phyloP scores from a whole-genome alignment of 2,888 invertebrate genomes.

The Pseudococcus longispinus region DNA sequence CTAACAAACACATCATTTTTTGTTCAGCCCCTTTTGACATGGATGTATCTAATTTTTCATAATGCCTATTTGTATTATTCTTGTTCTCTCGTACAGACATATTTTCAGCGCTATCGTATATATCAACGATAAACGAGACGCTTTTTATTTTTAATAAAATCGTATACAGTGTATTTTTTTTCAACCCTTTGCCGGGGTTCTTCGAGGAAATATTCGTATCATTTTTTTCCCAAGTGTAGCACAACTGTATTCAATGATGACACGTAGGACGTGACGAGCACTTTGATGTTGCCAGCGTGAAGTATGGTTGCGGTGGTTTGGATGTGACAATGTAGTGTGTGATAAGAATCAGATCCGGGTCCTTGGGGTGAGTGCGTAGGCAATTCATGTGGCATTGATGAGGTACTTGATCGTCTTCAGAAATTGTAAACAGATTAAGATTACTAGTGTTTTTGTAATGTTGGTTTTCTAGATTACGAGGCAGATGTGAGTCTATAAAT shows the following conservation, averaged over 20 bases:
- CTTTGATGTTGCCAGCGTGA: neutral
- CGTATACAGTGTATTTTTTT: neutral
- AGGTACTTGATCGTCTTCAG: too few relatives aligned
- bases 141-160: constrained; percentile 30
- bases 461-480: neutral
- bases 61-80: constrained; percentile 34
- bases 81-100: constrained; percentile 26
- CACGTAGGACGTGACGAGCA: neutral
- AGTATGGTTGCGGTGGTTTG: neutral
- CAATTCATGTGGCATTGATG: too few relatives aligned
- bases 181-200: neutral
- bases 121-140: constrained; percentile 20
- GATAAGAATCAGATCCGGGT: neutral
- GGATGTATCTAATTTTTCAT: constrained; percentile 31
- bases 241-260: neutral
- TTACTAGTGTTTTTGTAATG: too few relatives aligned
- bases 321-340: neutral
- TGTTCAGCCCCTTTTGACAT: neutral
- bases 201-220: neutral
- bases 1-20: constrained; percentile 26
- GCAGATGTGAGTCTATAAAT: neutral
- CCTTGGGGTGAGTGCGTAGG: neutral
- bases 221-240: neutral
- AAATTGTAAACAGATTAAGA: too few relatives aligned
- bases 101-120: constrained; percentile 23